Conservation (phyloP, 2,888 invertebrate species). For the Axea sp. region DNA sequence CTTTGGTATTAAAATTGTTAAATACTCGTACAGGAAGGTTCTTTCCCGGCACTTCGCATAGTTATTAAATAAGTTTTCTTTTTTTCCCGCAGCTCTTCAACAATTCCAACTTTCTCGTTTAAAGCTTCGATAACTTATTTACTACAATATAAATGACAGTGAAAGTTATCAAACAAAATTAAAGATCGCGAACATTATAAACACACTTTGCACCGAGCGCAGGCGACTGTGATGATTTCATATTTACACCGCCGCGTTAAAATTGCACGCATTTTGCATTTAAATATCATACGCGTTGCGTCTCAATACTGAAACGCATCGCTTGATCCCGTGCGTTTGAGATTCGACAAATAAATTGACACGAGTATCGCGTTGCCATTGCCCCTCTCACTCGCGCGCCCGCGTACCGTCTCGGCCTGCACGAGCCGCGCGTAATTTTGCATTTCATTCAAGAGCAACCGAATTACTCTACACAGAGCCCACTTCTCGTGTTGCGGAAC, state of each 20-base stretch:
- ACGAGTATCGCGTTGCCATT: too few relatives aligned
- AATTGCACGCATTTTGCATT: slow-evolving; percentile 18
- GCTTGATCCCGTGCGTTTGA: neutral
- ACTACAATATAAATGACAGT: slow-evolving; percentile 43
- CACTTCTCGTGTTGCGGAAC: too few relatives aligned
- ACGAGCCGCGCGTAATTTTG: too few relatives aligned
- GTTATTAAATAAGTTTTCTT: slow-evolving; percentile 19
- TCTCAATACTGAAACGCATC: too few relatives aligned
- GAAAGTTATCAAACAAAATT: slow-evolving; percentile 41
- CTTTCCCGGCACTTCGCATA: slow-evolving; percentile 3
- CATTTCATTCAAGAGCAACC: too few relatives aligned
- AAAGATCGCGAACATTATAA: slow-evolving; percentile 21
- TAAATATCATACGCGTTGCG: slow-evolving; percentile 1
- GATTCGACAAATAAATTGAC: neutral
- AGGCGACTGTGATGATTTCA: slow-evolving; percentile 14
- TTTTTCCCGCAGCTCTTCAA: slow-evolving; percentile 1
- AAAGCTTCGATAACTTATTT: slow-evolving; percentile 42
- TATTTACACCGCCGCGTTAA: neutral
- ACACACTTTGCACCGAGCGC: slow-evolving; percentile 14
- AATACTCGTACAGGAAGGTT: too few relatives aligned
- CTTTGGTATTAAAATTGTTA: too few relatives aligned
- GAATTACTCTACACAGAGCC: too few relatives aligned
- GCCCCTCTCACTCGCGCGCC: too few relatives aligned
- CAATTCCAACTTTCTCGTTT: slow-evolving; percentile 33
- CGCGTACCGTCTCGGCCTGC: too few relatives aligned